phyloP scores from a whole-genome alignment of 2,797 vertebrate species.

The Gallirallus australis region DNA sequence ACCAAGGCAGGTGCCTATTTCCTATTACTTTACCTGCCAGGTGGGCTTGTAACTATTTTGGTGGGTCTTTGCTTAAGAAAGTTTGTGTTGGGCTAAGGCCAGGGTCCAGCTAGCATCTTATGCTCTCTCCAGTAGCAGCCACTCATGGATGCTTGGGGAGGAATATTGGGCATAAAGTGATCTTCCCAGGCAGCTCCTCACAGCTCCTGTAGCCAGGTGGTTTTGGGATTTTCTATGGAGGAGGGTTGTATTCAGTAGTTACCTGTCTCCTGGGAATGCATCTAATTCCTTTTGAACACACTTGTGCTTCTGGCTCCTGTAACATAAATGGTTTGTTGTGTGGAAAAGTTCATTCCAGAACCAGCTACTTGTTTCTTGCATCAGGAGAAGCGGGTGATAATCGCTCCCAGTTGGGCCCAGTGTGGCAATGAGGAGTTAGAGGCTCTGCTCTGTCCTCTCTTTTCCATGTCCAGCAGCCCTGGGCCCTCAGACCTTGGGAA shows the following conservation, averaged over 20 bases:
- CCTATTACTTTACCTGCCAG: background rate
- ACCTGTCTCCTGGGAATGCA: background rate
- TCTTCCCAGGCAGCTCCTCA: background rate
- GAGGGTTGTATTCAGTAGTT: background rate
- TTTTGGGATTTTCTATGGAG: background rate
- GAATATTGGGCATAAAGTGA: background rate
- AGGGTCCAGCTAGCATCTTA: background rate
- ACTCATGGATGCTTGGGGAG: background rate
- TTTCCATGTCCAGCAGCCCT: accelerated
- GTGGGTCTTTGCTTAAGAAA: background rate
- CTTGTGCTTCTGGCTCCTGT: background rate
- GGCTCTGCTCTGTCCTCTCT: background rate
- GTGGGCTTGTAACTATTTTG: background rate
- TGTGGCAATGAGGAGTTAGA: no score
- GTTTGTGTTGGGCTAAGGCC: background rate
- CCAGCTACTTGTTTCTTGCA: background rate
- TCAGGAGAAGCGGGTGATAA: background rate
- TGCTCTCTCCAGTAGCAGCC: background rate
- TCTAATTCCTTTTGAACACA: background rate
- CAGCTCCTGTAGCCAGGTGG: background rate
- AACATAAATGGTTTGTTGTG: background rate
- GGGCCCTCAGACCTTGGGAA: background rate
- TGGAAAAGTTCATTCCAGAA: background rate
- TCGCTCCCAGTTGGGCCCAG: background rate
- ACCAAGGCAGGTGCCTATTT: background rate